A percentile compares a stretch with the other conserved stretches of the same genome.
Evolutionary conservation across 2,888 invertebrate genomes (phyloP).

Genomic region (Zaprionus lineosus): DNA sequence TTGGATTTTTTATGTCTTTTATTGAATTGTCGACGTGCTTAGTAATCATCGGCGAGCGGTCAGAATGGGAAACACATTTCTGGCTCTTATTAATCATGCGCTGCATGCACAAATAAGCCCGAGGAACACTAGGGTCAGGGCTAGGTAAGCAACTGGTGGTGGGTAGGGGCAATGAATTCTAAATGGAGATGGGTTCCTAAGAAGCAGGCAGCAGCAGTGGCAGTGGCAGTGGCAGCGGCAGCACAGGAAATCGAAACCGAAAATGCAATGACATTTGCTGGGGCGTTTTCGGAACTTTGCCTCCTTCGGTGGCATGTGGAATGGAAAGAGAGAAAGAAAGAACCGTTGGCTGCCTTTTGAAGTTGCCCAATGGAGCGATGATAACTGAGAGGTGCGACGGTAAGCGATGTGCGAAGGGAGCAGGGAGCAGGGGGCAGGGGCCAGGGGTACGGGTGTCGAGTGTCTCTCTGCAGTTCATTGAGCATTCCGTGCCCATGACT

Average conservation of each 20-base stretch:
- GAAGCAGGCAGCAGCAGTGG: no score
- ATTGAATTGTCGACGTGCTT: conserved; percentile 72
- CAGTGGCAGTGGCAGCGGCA: no score
- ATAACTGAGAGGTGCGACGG: background rate
- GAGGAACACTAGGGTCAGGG: background rate
- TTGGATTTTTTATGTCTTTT: conserved; percentile 42
- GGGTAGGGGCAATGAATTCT: background rate
- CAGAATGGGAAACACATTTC: conserved; percentile 57
- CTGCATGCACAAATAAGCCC: conserved; percentile 51
- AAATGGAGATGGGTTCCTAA: no score
- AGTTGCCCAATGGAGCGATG: conserved; percentile 16
- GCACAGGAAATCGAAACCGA: conserved; percentile 28
- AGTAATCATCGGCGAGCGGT: conserved; percentile 66
- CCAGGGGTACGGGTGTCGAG: no score
- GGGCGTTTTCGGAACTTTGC: conserved; percentile 3
- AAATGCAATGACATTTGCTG: conserved; percentile 16
- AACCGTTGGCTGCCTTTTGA: conserved; percentile 50
- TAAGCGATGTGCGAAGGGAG: no score
- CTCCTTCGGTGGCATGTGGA: background rate
- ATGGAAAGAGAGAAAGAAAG: conserved; percentile 12
- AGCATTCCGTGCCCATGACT: conserved; percentile 45
- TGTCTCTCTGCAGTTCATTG: conserved; percentile 62
- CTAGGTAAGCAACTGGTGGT: background rate
- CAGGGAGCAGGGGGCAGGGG: background rate
- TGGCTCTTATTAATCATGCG: conserved; percentile 69